Evolutionary conservation across 2,797 vertebrate genomes (phyloP).

Genomic region (Danionella dracula): DNA sequence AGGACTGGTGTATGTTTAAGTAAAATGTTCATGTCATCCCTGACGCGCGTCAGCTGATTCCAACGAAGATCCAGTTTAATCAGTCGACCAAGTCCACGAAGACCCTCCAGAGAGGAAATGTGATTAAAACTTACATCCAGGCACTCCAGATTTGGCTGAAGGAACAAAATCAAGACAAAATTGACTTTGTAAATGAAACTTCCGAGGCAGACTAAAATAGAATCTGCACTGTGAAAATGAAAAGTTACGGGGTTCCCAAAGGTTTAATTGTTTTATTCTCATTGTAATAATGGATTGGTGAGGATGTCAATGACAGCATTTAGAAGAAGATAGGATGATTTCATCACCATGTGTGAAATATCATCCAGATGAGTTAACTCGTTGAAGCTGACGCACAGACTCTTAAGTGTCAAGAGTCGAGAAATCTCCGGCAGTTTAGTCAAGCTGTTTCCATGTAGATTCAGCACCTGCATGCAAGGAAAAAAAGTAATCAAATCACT

Average conservation of each 20-base stretch:
- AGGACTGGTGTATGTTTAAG: conserved; percentile 66
- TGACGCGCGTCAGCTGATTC: conserved; percentile 73
- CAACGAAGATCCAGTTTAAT: conserved; percentile 76
- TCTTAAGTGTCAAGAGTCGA: conserved; percentile 65
- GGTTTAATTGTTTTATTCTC: too few relatives aligned
- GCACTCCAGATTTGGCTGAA: conserved; percentile 74
- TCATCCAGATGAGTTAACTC: conserved; percentile 77
- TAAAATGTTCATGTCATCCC: conserved; percentile 65
- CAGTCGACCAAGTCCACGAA: conserved; percentile 68
- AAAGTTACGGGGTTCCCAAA: too few relatives aligned
- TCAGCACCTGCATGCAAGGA: conserved; percentile 63
- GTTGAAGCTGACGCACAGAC: conserved; percentile 76
- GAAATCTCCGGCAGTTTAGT: conserved; percentile 73
- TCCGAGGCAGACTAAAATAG: too few relatives aligned
- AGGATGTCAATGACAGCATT: neutral
- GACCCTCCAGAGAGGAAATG: conserved; percentile 68
- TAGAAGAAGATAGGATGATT: neutral
- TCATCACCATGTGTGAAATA: conserved; percentile 74
- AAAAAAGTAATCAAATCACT: neutral
- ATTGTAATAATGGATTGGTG: neutral
- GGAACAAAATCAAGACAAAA: neutral
- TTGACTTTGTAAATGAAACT: too few relatives aligned
- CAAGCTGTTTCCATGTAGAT: conserved; percentile 80
- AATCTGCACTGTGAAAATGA: too few relatives aligned
- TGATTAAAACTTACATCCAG: conserved; percentile 77